Percentiles rank a stretch among this genome's conserved stretches.
Evolutionary conservation across 1,140 invertebrate genomes (phyloP).

Genomic region (Bathynomus jamesi): DNA sequence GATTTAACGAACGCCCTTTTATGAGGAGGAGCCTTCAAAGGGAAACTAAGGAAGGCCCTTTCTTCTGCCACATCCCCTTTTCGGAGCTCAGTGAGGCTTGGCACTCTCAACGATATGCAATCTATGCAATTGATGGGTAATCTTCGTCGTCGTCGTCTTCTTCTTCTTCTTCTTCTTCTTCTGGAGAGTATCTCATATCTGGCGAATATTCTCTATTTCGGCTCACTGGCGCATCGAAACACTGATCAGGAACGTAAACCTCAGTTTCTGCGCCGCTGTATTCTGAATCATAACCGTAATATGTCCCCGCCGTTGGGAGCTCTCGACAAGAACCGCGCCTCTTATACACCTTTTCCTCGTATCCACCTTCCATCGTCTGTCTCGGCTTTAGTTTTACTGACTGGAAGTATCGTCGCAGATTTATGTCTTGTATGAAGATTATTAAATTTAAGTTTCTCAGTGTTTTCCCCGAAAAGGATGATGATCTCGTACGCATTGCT

Average conservation of each 20-base stretch:
- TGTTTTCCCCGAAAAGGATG: background rate
- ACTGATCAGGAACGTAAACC: conserved; percentile 32
- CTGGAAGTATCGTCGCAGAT: background rate
- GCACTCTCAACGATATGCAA: background rate
- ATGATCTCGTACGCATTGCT: background rate
- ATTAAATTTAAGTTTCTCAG: background rate
- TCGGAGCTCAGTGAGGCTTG: background rate
- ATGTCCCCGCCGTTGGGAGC: conserved; percentile 21
- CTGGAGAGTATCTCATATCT: background rate
- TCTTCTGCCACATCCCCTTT: background rate
- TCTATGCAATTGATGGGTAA: background rate
- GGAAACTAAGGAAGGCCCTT: background rate
- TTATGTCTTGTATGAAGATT: background rate
- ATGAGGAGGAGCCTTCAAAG: background rate
- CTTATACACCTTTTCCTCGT: background rate
- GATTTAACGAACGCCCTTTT: background rate
- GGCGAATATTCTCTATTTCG: conserved; percentile 12
- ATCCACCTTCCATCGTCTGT: background rate
- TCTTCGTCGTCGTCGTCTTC: too few relatives aligned
- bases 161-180: too few relatives aligned
- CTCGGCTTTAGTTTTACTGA: background rate
- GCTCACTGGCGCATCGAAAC: conserved; percentile 30
- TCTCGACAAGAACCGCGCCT: background rate
- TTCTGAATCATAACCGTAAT: conserved; percentile 37
- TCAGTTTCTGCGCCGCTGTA: conserved; percentile 37